These are phyloP conservation scores for Maniola hyperantus DNA, from an alignment of 2,888 invertebrate genomes.

Conservation along the genomic window DNA sequence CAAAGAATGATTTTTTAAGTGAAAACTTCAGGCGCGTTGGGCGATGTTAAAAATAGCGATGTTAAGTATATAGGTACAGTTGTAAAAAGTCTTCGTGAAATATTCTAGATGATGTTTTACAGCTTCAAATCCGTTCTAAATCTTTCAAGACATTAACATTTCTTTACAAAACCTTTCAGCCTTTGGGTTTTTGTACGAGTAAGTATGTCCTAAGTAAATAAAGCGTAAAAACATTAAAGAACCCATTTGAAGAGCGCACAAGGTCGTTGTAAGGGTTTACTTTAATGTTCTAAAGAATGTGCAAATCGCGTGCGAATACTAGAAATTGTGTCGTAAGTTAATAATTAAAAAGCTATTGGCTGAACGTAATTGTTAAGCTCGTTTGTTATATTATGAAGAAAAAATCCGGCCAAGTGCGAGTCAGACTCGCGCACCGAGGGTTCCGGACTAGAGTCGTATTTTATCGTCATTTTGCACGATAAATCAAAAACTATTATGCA, in stretches of 20 bases:
- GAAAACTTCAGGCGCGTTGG: no score
- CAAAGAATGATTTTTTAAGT: no score
- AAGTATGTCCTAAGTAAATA: slow-evolving; percentile 29
- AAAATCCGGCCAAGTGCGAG: no score
- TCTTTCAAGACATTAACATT: slow-evolving; percentile 26
- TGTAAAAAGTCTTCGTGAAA: no score
- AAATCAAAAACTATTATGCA: no score
- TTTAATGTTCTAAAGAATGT: slow-evolving; percentile 27
- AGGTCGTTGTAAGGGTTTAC: slow-evolving; percentile 14
- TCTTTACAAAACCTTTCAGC: slow-evolving; percentile 29
- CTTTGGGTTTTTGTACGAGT: slow-evolving; percentile 14
- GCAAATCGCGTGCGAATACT: slow-evolving; percentile 25
- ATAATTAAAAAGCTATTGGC: slow-evolving; percentile 20
- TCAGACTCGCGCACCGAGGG: no score
- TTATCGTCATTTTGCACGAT: no score
- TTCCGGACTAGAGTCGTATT: no score
- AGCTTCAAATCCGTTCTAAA: neutral
- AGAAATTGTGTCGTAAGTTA: slow-evolving; percentile 19
- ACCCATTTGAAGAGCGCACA: slow-evolving; percentile 26
- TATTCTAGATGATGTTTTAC: no score
- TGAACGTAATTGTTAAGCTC: neutral
- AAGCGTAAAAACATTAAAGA: slow-evolving; percentile 34
- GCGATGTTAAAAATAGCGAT: no score
- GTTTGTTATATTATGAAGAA: neutral
- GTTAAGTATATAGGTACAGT: no score